These are phyloP conservation scores for Prionailurus viverrinus DNA, from an alignment of 2,113 vertebrate species.

Conservation along the genomic window DNA sequence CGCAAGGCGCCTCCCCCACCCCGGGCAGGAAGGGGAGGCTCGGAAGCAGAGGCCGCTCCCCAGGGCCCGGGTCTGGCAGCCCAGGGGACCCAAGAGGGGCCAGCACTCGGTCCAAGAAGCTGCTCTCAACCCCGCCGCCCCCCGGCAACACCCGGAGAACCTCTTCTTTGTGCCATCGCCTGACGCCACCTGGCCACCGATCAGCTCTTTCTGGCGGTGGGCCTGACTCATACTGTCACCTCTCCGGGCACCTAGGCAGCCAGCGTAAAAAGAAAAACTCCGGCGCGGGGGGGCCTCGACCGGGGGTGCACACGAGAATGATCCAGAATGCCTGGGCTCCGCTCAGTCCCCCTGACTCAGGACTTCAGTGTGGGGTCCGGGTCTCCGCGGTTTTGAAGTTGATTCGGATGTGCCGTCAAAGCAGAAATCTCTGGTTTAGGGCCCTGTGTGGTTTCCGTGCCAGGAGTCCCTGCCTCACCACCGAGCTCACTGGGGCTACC, in stretches of 20 bases:
- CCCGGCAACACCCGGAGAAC: neutral
- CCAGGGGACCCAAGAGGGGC: too few species aligned
- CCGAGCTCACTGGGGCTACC: too few species aligned
- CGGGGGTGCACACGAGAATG: neutral
- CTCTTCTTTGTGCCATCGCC: neutral
- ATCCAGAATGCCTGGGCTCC: neutral
- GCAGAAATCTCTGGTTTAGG: neutral
- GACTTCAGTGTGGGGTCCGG: too few species aligned
- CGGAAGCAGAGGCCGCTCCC: accelerated
- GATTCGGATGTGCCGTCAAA: neutral
- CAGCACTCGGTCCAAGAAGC: neutral
- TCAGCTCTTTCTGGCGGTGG: neutral
- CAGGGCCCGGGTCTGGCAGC: neutral
- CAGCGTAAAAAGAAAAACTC: too few species aligned
- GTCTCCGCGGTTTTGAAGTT: neutral
- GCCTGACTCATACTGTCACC: neutral
- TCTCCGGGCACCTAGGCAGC: neutral
- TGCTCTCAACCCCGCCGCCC: neutral
- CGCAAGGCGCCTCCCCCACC: accelerated
- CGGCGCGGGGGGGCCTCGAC: neutral
- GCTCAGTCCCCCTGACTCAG: neutral
- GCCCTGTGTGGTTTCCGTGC: neutral
- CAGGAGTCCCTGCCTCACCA: neutral
- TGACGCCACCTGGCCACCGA: too few species aligned
- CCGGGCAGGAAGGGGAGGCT: neutral